Percentiles rank a stretch among this genome's conserved stretches.
Evolutionary conservation across 2,797 vertebrate genomes (phyloP).

Genomic region (Tiaroga cobitis): DNA sequence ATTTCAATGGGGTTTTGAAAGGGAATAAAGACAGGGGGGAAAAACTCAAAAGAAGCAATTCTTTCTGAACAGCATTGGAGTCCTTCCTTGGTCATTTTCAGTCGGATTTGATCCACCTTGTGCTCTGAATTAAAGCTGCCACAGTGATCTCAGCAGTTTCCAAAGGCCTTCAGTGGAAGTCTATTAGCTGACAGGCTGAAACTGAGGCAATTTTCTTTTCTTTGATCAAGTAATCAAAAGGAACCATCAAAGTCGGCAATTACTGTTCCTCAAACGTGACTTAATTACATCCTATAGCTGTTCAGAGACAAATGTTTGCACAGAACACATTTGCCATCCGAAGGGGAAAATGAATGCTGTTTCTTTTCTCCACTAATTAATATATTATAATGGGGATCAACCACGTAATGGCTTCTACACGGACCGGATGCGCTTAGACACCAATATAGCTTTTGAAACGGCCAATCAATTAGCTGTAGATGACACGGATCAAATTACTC

Average conservation of each 20-base stretch:
- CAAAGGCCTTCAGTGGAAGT: constrained; percentile 20
- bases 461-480: constrained; percentile 67
- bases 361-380: constrained; percentile 56
- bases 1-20: not conserved
- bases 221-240: constrained; percentile 46
- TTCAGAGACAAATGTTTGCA: constrained; percentile 38
- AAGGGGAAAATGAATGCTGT: constrained; percentile 39
- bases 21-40: not conserved
- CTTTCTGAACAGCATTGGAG: not conserved
- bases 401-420: constrained; percentile 52
- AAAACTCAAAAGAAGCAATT: not conserved
- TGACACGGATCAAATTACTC: constrained; percentile 69
- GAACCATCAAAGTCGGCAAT: constrained; percentile 49
- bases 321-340: constrained; percentile 38
- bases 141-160: constrained; percentile 19
- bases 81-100: constrained; percentile 22
- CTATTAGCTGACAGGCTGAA: constrained; percentile 26
- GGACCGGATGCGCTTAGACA: constrained; percentile 53
- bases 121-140: not conserved
- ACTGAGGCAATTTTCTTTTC: constrained; percentile 33
- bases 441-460: constrained; percentile 47
- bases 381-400: constrained; percentile 61
- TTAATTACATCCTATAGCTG: constrained; percentile 51
- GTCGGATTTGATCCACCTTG: constrained; percentile 7
- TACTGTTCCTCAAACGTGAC: constrained; percentile 51